Conservation (phyloP, 2,888 invertebrate genomes). For the Dynastes grantii region DNA sequence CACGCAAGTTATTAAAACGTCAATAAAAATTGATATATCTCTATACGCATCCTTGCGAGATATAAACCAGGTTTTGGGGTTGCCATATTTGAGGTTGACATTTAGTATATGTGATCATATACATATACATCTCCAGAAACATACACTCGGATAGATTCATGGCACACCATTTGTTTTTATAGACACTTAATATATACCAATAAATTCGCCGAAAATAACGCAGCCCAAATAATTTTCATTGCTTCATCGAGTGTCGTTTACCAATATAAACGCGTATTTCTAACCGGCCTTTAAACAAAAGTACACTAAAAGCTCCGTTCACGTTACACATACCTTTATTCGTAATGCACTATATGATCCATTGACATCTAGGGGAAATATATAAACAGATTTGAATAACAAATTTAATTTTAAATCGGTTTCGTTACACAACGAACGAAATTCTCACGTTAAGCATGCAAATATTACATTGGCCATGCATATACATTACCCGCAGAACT, state of each 20-base stretch:
- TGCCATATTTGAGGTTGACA: no score
- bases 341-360: not conserved
- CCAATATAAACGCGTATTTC: not conserved
- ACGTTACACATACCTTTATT: not conserved
- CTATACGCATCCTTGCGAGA: no score
- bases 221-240: not conserved
- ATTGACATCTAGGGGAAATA: not conserved
- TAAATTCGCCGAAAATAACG: not conserved
- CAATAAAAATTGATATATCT: no score
- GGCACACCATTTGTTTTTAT: no score
- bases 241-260: not conserved
- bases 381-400: slow-evolving; percentile 24
- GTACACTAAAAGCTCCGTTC: not conserved
- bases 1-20: no score
- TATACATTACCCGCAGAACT: slow-evolving; percentile 1
- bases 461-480: slow-evolving; percentile 17
- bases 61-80: no score
- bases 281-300: not conserved
- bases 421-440: slow-evolving; percentile 17
- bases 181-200: not conserved
- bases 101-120: no score
- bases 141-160: no score
- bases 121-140: no score
- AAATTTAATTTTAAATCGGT: slow-evolving; percentile 25
- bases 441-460: slow-evolving; percentile 19